Conservation (phyloP, 2,888 invertebrate species). For the Plagodis dolabraria region DNA sequence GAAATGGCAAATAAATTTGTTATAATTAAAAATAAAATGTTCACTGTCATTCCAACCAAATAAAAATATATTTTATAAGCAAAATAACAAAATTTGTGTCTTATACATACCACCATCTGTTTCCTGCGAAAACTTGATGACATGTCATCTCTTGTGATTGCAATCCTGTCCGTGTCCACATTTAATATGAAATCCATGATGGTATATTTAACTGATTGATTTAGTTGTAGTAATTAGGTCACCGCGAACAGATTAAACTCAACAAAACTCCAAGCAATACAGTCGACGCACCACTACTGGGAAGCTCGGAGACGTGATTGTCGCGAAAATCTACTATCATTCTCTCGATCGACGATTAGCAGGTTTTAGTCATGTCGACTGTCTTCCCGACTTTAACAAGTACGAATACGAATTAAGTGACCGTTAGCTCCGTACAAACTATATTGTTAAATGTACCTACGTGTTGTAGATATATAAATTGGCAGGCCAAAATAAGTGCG, state of each 20-base stretch:
- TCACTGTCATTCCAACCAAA: no score
- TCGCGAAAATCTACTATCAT: conserved; percentile 50
- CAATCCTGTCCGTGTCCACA: conserved; percentile 86
- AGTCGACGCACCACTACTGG: conserved; percentile 38
- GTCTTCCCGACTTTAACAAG: conserved; percentile 44
- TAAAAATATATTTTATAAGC: no score
- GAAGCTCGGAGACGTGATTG: conserved; percentile 51
- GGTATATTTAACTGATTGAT: conserved; percentile 31
- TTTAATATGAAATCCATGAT: conserved; percentile 89
- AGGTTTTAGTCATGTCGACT: conserved; percentile 50
- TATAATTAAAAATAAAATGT: no score
- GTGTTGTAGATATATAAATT: conserved; percentile 73
- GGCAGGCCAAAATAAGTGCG: conserved; percentile 84
- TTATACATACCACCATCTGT: conserved; percentile 56
- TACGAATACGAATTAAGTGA: conserved; percentile 52
- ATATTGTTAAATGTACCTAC: conserved; percentile 48
- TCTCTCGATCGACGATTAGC: conserved; percentile 34
- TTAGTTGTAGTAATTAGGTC: conserved; percentile 43
- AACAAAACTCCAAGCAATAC: conserved; percentile 35
- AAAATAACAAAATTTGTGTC: no score
- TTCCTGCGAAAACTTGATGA: conserved; percentile 81
- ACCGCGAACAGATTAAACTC: conserved; percentile 38
- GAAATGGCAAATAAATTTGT: no score
- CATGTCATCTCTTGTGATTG: conserved; percentile 88
- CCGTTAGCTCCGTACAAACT: conserved; percentile 45